Conservation (phyloP, 1,140 invertebrate genomes). For the Aphaenogaster rudis region DNA sequence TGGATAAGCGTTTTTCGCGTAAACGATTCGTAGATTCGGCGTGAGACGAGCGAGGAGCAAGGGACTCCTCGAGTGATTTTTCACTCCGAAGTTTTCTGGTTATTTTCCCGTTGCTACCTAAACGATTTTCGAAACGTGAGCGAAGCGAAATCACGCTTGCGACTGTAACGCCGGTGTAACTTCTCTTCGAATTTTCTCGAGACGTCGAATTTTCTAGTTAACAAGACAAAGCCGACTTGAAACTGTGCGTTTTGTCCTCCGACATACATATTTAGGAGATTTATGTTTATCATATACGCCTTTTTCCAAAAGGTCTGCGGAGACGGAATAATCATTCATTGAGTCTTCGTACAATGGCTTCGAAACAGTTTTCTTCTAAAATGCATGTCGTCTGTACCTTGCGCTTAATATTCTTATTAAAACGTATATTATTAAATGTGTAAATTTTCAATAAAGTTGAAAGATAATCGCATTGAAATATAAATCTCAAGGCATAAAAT, state of each 20-base stretch:
- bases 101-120: not conserved
- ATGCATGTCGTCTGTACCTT: not conserved
- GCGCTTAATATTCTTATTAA: not conserved
- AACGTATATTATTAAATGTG: not conserved
- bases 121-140: not conserved
- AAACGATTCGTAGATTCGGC: conserved; percentile 12
- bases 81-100: not conserved
- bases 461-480: not conserved
- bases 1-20: conserved; percentile 23
- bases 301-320: not conserved
- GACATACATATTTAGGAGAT: not conserved
- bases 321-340: not conserved
- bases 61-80: not conserved
- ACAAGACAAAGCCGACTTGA: not conserved
- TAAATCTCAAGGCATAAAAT: not conserved
- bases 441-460: not conserved
- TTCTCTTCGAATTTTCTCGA: not conserved
- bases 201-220: not conserved
- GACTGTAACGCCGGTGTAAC: not conserved
- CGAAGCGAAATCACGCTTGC: not conserved
- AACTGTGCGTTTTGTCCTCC: not conserved
- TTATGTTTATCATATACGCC: not conserved
- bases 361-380: not conserved
- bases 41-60: not conserved
- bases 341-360: not conserved